These are phyloP conservation scores for Arenaria interpres DNA, from an alignment of 2,113 vertebrate species.

Conservation along the genomic window DNA sequence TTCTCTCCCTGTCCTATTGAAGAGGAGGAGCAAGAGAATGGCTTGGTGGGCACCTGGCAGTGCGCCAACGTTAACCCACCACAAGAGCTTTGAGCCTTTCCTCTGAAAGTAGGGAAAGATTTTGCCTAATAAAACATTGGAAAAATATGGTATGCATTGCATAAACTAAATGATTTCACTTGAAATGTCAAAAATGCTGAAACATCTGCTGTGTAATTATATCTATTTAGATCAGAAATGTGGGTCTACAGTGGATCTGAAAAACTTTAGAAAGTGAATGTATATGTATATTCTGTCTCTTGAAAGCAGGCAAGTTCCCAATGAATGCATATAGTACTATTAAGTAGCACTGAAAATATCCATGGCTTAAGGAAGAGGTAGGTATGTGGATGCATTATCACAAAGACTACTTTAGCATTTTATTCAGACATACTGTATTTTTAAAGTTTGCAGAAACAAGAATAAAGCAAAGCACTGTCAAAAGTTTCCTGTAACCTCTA, in stretches of 20 bases:
- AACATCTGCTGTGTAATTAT: background rate
- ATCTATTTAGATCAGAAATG: background rate
- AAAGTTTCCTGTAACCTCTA: background rate
- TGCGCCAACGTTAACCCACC: background rate
- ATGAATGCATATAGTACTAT: background rate
- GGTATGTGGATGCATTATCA: background rate
- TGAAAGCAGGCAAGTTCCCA: background rate
- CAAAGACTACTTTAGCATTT: background rate
- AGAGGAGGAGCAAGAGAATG: background rate
- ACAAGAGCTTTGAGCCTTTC: background rate
- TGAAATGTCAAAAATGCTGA: background rate
- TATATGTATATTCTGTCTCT: background rate
- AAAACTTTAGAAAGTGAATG: background rate
- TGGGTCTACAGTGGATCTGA: background rate
- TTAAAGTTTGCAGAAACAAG: background rate
- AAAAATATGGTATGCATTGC: background rate
- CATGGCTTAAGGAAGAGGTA: background rate
- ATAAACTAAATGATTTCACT: background rate
- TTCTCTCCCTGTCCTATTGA: background rate
- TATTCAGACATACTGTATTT: background rate
- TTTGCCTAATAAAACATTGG: background rate
- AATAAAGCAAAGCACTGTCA: background rate
- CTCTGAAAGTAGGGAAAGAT: background rate
- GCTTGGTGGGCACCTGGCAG: background rate
- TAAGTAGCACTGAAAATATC: background rate